Evolutionary conservation across 2,888 invertebrate genomes (phyloP).

Genomic region (Mellilla xanthometata): DNA sequence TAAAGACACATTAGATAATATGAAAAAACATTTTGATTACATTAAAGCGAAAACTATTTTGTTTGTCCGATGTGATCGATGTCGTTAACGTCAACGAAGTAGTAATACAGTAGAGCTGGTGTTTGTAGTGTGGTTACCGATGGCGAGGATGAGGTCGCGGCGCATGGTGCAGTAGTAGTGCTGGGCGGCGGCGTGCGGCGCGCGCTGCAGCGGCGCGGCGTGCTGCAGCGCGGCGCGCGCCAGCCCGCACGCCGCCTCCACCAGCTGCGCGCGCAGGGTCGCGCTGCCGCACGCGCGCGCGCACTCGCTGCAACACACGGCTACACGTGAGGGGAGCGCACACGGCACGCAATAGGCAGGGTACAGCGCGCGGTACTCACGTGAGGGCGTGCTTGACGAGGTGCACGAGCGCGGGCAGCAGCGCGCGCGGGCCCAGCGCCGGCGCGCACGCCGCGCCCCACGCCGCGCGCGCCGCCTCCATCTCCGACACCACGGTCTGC

Average conservation of each 20-base stretch:
- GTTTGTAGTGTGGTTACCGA: slow-evolving; percentile 72
- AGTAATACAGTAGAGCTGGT: too few relatives aligned
- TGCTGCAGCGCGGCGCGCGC: slow-evolving; percentile 54
- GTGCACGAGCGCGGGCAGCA: slow-evolving; percentile 47
- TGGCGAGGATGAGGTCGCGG: slow-evolving; percentile 84
- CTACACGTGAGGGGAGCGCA: too few relatives aligned
- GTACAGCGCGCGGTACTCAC: slow-evolving; percentile 73
- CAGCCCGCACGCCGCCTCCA: slow-evolving; percentile 57
- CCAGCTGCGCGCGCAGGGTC: slow-evolving; percentile 64
- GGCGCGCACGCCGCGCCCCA: slow-evolving; percentile 53
- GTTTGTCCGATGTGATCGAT: too few relatives aligned
- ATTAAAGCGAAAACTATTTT: too few relatives aligned
- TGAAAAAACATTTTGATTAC: too few relatives aligned
- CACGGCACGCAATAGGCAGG: too few relatives aligned
- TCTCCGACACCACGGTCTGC: slow-evolving; percentile 48
- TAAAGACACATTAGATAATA: too few relatives aligned
- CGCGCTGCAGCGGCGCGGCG: slow-evolving; percentile 35
- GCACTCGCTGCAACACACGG: slow-evolving; percentile 63
- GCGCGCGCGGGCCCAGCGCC: slow-evolving; percentile 38
- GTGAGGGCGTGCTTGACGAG: slow-evolving; percentile 35
- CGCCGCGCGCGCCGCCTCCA: slow-evolving; percentile 84
- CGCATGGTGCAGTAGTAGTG: slow-evolving; percentile 85
- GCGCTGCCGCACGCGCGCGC: slow-evolving; percentile 81
- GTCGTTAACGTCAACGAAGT: too few relatives aligned
- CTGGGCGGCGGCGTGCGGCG: slow-evolving; percentile 29